Evolutionary conservation across 2,113 vertebrate species (phyloP).

Genomic region (Naja naja): DNA sequence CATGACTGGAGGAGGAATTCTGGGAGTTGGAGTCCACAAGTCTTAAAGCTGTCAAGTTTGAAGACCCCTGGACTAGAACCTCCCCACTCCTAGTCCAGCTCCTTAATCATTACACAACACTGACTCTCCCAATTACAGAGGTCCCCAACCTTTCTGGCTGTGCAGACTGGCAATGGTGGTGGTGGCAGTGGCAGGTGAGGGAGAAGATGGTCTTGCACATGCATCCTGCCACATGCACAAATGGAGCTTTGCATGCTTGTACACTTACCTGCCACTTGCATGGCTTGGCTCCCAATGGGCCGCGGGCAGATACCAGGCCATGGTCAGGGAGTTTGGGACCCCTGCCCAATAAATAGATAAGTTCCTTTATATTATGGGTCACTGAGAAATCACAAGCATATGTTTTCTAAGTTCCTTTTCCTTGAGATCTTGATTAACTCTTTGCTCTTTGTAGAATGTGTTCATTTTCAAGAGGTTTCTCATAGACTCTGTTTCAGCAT

Average conservation of each 20-base stretch:
- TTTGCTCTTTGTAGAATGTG: background rate
- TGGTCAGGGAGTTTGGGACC: background rate
- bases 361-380: background rate
- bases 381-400: background rate
- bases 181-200: no score
- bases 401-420: background rate
- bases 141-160: background rate
- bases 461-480: background rate
- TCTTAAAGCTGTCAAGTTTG: no score
- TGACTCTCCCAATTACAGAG: background rate
- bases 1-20: no score
- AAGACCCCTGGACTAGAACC: background rate
- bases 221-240: background rate
- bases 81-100: background rate
- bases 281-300: background rate
- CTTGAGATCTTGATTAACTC: background rate
- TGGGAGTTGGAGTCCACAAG: no score
- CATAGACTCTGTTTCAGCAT: background rate
- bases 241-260: background rate
- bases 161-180: background rate
- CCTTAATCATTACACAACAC: background rate
- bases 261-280: background rate
- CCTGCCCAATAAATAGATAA: background rate
- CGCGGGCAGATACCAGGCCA: background rate
- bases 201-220: background rate